These are phyloP conservation scores for Nebria salina DNA, from an alignment of 2,888 invertebrate genomes.

Conservation along the genomic window DNA sequence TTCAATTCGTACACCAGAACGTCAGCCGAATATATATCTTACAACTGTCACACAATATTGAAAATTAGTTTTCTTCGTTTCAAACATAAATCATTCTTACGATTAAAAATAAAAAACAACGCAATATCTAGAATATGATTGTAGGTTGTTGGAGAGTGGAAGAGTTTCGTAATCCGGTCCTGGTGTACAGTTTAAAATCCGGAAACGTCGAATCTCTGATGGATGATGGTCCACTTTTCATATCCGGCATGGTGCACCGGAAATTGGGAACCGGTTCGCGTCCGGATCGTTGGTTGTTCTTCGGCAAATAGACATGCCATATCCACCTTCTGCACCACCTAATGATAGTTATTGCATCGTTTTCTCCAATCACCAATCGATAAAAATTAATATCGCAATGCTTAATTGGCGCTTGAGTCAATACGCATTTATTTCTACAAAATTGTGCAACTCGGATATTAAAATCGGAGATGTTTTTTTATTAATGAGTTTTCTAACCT, in stretches of 20 bases:
- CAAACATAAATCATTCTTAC: neutral
- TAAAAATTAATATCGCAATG: neutral
- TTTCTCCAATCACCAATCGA: neutral
- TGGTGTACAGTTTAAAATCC: neutral
- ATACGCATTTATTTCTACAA: neutral
- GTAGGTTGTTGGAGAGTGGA: too few species aligned
- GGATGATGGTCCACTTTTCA: conserved; percentile 1
- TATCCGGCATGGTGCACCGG: neutral
- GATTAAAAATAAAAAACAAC: neutral
- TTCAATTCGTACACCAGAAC: neutral
- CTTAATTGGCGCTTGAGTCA: too few species aligned
- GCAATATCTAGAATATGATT: neutral
- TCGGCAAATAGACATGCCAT: neutral
- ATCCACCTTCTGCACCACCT: neutral
- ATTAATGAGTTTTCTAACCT: too few species aligned
- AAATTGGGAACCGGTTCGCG: neutral
- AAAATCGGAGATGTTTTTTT: too few species aligned
- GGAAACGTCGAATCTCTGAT: conserved; percentile 1
- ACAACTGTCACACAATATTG: neutral
- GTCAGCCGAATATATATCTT: neutral
- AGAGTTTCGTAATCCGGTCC: neutral
- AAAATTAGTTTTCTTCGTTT: neutral
- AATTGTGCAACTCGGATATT: too few species aligned
- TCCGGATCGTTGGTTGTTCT: neutral
- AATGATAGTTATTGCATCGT: neutral